Percentiles rank a stretch among this genome's conserved stretches.
Conservation (phyloP, 2,888 invertebrate genomes). For the Chorisops tibialis region DNA sequence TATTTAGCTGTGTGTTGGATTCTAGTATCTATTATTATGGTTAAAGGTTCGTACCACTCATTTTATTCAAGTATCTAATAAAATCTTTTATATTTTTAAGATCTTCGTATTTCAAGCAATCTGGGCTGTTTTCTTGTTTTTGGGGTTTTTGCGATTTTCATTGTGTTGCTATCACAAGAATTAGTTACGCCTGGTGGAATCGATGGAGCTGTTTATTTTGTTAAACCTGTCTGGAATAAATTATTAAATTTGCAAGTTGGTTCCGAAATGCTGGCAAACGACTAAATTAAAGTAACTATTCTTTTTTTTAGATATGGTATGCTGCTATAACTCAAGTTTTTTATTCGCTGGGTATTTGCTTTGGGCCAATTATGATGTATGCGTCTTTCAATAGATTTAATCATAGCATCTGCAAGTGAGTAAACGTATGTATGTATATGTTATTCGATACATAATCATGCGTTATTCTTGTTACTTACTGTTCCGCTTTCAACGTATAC, state of each 20-base stretch:
- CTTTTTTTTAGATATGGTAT: conserved; percentile 15
- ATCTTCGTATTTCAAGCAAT: neutral
- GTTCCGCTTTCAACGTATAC: too few relatives aligned
- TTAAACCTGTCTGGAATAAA: neutral
- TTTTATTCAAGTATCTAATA: neutral
- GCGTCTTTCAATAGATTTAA: conserved; percentile 9
- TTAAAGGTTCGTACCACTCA: neutral
- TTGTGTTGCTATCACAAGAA: neutral
- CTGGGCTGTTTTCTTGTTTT: neutral
- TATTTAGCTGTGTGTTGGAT: conserved; percentile 5
- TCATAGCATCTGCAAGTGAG: conserved; percentile 12
- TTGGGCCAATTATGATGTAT: conserved; percentile 8
- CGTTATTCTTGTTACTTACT: too few relatives aligned
- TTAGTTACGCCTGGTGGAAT: neutral
- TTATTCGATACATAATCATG: too few relatives aligned
- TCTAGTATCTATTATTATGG: neutral
- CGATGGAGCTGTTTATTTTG: neutral
- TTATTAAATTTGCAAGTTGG: neutral
- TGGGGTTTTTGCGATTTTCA: neutral
- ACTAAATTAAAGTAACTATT: neutral
- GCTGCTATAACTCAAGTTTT: conserved; percentile 4
- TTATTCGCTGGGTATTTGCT: conserved; percentile 11
- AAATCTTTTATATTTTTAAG: neutral
- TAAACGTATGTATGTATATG: neutral
- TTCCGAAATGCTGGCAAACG: too few relatives aligned